Percentiles rank a stretch among this genome's conserved stretches.
Evolutionary conservation across 2,888 invertebrate genomes (phyloP).

Genomic region (Patella depressa): DNA sequence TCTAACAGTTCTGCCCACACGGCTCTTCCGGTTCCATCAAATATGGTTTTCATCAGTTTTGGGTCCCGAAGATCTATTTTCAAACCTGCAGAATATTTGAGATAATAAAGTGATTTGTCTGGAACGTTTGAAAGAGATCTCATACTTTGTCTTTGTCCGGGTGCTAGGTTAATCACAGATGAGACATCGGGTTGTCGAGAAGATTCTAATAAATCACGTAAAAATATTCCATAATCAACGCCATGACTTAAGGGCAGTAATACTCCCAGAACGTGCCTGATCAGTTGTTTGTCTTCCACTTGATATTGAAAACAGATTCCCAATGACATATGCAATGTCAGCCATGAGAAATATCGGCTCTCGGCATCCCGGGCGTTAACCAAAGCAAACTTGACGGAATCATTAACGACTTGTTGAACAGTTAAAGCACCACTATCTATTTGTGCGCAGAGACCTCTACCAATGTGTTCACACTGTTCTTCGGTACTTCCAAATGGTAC

Average conservation of each 20-base stretch:
- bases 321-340: constrained; percentile 19
- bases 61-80: constrained; percentile 12
- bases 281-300: not conserved
- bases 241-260: constrained; percentile 18
- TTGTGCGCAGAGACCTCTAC: not conserved
- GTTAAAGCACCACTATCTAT: constrained; percentile 15
- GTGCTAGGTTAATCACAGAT: not conserved
- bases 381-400: constrained; percentile 13
- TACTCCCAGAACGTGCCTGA: constrained; percentile 4
- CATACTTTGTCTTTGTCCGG: too few species aligned
- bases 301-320: constrained; percentile 14
- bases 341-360: constrained; percentile 21
- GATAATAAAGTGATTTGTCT: constrained; percentile 18
- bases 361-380: constrained; percentile 9
- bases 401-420: constrained; percentile 5
- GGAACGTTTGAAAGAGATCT: not conserved
- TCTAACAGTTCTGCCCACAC: constrained; percentile 18
- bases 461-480: constrained; percentile 16
- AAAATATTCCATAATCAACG: constrained; percentile 21
- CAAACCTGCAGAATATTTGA: constrained; percentile 15
- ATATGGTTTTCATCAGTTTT: not conserved
- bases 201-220: constrained; percentile 15
- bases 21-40: constrained; percentile 11
- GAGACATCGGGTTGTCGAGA: not conserved
- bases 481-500: not conserved